Evolutionary conservation across 2,113 vertebrate genomes (phyloP).

Genomic region (Turnix velox): DNA sequence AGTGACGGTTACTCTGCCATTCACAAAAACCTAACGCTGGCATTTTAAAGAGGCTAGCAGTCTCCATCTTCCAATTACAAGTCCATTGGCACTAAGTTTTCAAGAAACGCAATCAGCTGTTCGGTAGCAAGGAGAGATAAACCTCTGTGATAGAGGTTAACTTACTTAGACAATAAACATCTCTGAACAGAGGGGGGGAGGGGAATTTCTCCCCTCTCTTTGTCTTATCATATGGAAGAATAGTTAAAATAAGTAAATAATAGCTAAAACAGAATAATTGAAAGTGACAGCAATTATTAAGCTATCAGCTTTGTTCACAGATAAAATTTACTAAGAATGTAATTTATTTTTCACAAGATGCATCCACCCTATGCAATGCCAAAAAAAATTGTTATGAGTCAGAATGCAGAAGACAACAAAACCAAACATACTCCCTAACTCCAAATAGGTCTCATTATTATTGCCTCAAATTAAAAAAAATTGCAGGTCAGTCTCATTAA

Average conservation of each 20-base stretch:
- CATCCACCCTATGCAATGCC: neutral
- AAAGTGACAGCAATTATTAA: neutral
- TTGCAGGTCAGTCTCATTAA: neutral
- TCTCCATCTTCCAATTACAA: neutral
- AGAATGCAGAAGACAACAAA: neutral
- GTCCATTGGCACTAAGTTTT: neutral
- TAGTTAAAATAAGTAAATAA: neutral
- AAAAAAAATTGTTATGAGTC: neutral
- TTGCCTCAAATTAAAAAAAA: neutral
- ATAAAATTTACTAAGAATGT: neutral
- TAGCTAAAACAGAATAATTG: neutral
- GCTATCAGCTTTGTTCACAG: neutral
- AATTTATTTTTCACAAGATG: neutral
- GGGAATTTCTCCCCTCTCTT: neutral
- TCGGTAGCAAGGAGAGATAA: neutral
- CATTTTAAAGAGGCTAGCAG: neutral
- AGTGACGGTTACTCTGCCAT: neutral
- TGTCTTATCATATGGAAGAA: neutral
- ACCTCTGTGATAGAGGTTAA: neutral
- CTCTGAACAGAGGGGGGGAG: neutral
- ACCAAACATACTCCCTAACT: neutral
- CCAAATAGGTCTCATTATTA: conserved; percentile 29
- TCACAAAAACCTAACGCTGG: neutral
- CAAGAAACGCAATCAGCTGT: neutral
- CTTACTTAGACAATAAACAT: neutral